These are phyloP conservation scores for Cassiopea xamachana DNA, from an alignment of 30 jellyfish, hydroid and myxozoan species.

Conservation along the genomic window DNA sequence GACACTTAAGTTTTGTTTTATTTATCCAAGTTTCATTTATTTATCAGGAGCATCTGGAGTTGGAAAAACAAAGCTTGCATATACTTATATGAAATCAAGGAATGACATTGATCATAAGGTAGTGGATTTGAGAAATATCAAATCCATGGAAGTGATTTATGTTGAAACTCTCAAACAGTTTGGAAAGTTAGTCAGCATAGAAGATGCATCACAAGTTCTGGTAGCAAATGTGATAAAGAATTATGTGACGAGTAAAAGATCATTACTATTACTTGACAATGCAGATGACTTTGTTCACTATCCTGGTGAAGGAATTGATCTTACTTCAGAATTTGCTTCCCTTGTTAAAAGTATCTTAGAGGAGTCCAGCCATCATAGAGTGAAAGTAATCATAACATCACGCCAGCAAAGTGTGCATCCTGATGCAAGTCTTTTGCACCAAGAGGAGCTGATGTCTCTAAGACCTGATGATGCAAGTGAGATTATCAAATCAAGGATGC, in stretches of 20 bases:
- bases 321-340: constrained; percentile 21
- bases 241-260: neutral
- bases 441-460: constrained; percentile 34
- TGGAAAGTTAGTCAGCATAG: constrained; percentile 38
- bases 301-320: constrained; percentile 33
- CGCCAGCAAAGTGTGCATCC: constrained; percentile 33
- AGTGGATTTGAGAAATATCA: constrained; percentile 45
- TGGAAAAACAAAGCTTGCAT: constrained; percentile 60
- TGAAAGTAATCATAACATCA: constrained; percentile 49
- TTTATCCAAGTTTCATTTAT: neutral
- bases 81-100: constrained; percentile 7
- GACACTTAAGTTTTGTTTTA: too few species aligned
- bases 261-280: constrained; percentile 51
- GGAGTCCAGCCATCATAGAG: neutral
- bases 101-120: neutral
- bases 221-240: neutral
- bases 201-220: constrained; percentile 43
- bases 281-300: constrained; percentile 60
- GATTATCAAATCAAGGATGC: constrained; percentile 17
- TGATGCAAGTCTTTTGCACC: constrained; percentile 24
- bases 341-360: constrained; percentile 16
- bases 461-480: constrained; percentile 22
- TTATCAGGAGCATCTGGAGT: constrained; percentile 56
- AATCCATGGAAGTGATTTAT: constrained; percentile 14
- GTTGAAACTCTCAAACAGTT: constrained; percentile 35